A percentile compares a stretch with the other conserved stretches of the same genome.
Evolutionary conservation across 2,888 invertebrate species (phyloP).

Genomic region (Andrena hattorfiana): DNA sequence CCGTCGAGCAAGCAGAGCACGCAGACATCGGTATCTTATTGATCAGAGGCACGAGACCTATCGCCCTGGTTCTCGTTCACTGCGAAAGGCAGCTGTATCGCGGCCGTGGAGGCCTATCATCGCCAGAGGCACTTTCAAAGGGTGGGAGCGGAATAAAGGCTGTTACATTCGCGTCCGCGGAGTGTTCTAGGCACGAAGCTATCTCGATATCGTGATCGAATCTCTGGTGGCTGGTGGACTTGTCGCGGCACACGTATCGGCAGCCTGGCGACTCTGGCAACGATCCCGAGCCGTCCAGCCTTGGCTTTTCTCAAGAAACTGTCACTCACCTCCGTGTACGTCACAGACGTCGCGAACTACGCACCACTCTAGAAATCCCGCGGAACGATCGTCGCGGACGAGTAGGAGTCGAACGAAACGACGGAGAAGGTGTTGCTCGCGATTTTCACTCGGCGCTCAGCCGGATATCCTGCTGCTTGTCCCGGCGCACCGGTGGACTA

Average conservation of each 20-base stretch:
- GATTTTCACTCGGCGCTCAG: slow-evolving; percentile 39
- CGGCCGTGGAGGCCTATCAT: not conserved
- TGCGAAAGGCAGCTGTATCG: not conserved
- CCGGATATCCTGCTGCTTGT: slow-evolving; percentile 23
- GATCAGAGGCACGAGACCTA: not conserved
- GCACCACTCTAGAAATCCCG: slow-evolving; percentile 57
- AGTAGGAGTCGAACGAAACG: slow-evolving; percentile 15
- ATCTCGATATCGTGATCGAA: slow-evolving; percentile 12
- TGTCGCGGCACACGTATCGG: slow-evolving; percentile 17
- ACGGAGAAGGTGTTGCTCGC: not conserved
- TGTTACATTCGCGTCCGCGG: not conserved
- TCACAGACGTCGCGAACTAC: slow-evolving; percentile 69
- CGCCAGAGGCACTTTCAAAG: not conserved
- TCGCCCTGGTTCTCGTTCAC: not conserved
- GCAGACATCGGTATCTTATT: not conserved
- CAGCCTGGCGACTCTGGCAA: slow-evolving; percentile 52
- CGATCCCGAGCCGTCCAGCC: slow-evolving; percentile 30
- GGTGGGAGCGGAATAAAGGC: not conserved
- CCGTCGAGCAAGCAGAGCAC: not conserved
- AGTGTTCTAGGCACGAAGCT: not conserved
- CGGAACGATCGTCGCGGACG: slow-evolving; percentile 6
- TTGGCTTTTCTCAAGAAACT: slow-evolving; percentile 68
- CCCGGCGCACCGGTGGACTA: slow-evolving; percentile 14
- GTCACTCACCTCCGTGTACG: slow-evolving; percentile 73
- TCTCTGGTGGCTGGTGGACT: not conserved